Base-by-base conservation (phyloP, 2,888 invertebrate genomes). In the Cartodere bifasciata region DNA sequence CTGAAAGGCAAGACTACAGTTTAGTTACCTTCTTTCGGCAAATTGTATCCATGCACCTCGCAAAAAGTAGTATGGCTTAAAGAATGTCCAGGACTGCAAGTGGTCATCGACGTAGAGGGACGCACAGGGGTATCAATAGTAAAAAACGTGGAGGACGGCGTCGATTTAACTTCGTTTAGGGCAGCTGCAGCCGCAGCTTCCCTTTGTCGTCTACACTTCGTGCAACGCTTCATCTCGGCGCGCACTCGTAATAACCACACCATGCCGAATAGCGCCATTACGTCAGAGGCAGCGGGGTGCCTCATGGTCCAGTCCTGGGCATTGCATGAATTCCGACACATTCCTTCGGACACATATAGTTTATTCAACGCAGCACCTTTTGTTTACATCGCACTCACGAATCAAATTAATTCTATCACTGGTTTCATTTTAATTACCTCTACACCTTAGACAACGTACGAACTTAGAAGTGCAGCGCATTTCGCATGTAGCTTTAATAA, bases 191-290 rank as follows among this genome's bases (percentile, higher is more conserved):
- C 47, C 28, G 23, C 39, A 33, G 31, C 35, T 36, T 44, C 43
- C 39, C 52, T 49, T 28, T 55, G 51, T 45, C 69, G 69, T 46
- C 70, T 68, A 61, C 77, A 77, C 52, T 75, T 76, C 34, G 76
- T 70, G 63, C 78, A 79, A 43, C 77, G 72, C 58, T 79, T 78
- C 61, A 81, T 73, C 56, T 81, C 80, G 48, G 79, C 75, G 60
- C 81, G 78, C 62, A 82, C 76, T 52, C 81, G 77, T 59, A 82
- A 62, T 61, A 82, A 69, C 82, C 82, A 82, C 64, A 81, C 81
- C 73, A 82, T 77, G 63, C 82, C 82, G 69, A 83, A 82, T 53
- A 82, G 75, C 70, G 83, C 83, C 82, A 82, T 82, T n/a, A n/a
- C n/a, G n/a, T n/a, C n/a, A 68, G 70, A 73, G 65, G 63, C 63